Conservation (phyloP, 2,113 vertebrate species). For the Laterallus jamaicensis region DNA sequence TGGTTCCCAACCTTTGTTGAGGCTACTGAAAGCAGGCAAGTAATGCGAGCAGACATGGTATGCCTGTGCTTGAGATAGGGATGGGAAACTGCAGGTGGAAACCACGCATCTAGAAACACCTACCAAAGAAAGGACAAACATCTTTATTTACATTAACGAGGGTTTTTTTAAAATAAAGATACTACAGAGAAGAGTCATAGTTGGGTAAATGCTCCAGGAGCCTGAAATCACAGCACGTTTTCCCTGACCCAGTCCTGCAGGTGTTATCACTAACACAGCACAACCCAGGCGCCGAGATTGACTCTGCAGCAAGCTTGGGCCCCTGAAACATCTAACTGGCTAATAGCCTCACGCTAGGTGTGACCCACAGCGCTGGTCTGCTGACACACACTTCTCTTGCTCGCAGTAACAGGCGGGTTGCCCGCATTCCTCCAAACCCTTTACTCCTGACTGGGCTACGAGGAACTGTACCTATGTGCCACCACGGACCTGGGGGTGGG, state of each 20-base stretch:
- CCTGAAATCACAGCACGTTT: background rate
- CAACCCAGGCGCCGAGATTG: fast-evolving
- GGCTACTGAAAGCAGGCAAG: background rate
- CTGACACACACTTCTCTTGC: background rate
- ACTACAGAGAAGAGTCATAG: background rate
- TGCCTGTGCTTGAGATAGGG: background rate
- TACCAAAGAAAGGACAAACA: background rate
- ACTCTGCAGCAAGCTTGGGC: background rate
- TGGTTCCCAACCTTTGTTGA: background rate
- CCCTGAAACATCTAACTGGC: background rate
- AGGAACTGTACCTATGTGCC: background rate
- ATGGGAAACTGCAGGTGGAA: background rate
- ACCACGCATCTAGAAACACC: background rate
- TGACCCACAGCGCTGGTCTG: background rate
- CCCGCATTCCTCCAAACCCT: background rate
- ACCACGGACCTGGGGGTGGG: fast-evolving
- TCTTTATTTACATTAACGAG: background rate
- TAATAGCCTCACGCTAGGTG: background rate
- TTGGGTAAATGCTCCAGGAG: background rate
- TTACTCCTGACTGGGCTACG: background rate
- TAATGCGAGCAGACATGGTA: background rate
- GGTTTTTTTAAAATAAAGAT: background rate
- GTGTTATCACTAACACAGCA: fast-evolving
- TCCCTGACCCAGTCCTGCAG: fast-evolving
- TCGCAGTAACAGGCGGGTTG: background rate